These are phyloP conservation scores for Caerostris darwini DNA, from an alignment of 1,140 invertebrate genomes.

Conservation along the genomic window DNA sequence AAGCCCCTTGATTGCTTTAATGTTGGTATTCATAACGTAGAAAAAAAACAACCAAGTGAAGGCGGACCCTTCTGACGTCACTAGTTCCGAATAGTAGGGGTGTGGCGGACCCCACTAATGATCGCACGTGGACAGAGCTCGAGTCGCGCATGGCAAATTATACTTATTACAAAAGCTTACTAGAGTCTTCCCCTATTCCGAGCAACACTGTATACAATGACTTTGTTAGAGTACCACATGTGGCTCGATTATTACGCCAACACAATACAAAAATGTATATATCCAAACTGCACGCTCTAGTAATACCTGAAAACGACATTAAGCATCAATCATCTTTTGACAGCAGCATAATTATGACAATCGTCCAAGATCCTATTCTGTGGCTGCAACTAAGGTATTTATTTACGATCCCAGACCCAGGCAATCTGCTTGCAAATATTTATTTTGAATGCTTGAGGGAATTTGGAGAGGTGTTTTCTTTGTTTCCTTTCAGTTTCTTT, in stretches of 20 bases:
- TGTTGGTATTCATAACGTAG: slow-evolving; percentile 50
- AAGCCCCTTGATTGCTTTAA: slow-evolving; percentile 30
- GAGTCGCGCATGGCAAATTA: slow-evolving; percentile 71
- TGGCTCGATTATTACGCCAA: slow-evolving; percentile 68
- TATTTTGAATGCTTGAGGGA: slow-evolving; percentile 30
- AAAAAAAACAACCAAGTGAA: slow-evolving; percentile 59
- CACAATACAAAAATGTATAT: slow-evolving; percentile 63
- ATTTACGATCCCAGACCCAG: slow-evolving; percentile 33
- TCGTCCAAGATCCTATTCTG: slow-evolving; percentile 49
- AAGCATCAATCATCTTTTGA: slow-evolving; percentile 58
- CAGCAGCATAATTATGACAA: slow-evolving; percentile 74
- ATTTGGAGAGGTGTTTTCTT: slow-evolving; percentile 33
- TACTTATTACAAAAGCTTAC: slow-evolving; percentile 44
- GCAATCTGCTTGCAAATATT: slow-evolving; percentile 58
- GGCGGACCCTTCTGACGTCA: slow-evolving; percentile 49
- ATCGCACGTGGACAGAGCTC: slow-evolving; percentile 63
- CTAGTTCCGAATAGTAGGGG: slow-evolving; percentile 45
- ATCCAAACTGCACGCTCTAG: neutral
- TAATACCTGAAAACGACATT: slow-evolving; percentile 49
- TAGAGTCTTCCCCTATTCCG: neutral
- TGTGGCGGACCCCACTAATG: slow-evolving; percentile 66
- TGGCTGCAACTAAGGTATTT: slow-evolving; percentile 53
- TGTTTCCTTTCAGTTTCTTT: slow-evolving; percentile 42
- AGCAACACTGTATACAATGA: slow-evolving; percentile 61
- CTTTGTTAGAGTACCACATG: slow-evolving; percentile 52